Conservation (phyloP, 2,113 vertebrate species). For the Sturnira hondurensis region DNA sequence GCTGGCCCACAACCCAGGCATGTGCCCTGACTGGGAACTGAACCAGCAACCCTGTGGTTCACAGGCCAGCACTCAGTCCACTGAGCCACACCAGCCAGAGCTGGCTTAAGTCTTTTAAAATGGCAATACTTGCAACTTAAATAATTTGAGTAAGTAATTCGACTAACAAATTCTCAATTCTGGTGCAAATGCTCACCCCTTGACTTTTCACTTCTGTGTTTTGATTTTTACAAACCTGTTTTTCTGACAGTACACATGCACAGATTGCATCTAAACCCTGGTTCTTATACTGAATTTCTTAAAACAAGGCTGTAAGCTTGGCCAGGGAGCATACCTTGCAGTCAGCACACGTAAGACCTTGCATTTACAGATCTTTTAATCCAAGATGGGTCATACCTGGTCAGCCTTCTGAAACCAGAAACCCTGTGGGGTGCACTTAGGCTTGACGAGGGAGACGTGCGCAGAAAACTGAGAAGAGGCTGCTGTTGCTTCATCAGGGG, state of each 20-base stretch:
- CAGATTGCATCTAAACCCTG: not conserved
- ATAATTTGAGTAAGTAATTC: slow-evolving; percentile 10
- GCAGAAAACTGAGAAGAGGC: not conserved
- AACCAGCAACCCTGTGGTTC: no score
- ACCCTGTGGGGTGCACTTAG: not conserved
- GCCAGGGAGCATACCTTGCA: not conserved
- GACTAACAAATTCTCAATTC: not conserved
- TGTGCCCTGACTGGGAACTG: no score
- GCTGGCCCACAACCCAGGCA: no score
- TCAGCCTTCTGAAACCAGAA: not conserved
- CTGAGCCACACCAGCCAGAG: no score
- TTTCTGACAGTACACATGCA: slow-evolving; percentile 10
- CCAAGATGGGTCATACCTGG: slow-evolving; percentile 17
- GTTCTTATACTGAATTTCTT: slow-evolving; percentile 4
- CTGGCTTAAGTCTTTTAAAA: slow-evolving; percentile 33
- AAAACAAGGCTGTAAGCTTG: slow-evolving; percentile 14
- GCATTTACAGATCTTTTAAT: slow-evolving; percentile 49
- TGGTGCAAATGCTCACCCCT: not conserved
- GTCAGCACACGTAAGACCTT: slow-evolving; percentile 2
- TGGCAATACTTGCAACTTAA: not conserved
- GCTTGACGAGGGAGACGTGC: not conserved
- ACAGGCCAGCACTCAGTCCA: no score
- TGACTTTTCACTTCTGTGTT: slow-evolving; percentile 13
- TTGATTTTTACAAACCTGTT: slow-evolving; percentile 20
- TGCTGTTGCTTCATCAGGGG: slow-evolving; percentile 20